Base-by-base conservation (phyloP, 2,113 vertebrate species). In the Arizona elegans region DNA sequence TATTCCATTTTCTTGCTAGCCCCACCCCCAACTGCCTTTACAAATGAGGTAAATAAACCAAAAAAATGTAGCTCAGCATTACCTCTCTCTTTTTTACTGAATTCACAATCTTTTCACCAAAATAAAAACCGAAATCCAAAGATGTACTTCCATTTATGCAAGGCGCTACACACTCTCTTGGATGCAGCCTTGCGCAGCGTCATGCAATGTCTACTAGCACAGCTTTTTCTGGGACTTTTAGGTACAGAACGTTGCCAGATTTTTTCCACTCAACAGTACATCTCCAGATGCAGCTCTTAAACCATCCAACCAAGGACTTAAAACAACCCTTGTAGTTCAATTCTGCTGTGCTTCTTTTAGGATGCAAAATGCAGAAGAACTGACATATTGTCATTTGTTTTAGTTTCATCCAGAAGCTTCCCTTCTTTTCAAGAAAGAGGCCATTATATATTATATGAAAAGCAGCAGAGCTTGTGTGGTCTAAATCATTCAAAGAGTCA, bases 341-440 rank as follows among this genome's bases (percentile, higher is more conserved):
- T 96, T 94, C 94, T 90, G 0, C 0, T 92, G 15, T 94, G 52
- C 93, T 94, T 90, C 58, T 87, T 92, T 92, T 75, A 38, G 70
- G n/a, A 38, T 8, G 70, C 53, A 62, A 96, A 33, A 92, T 92
- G 94, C 62, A 47, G 70, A 24, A 95, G 0, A 56, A 93, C 94
- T 95, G 93, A 94, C 23, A 59, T 55, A 86, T 91, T 58, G 90
- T 50, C 86, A 94, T 93, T 47, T 29, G 89, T 89, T 85, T 91
- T 15, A 81, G 87, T 70, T 95, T 58, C 5, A 75, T 59, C 92
- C 58, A 29, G 56, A 93, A 52, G 33, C 23, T 10, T 70, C 88
- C 38, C 58, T 2, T 9, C 52, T 4, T 75, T 91, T 8, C 50
- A 55, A 15, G 91, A 87, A n/a, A 92, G 91, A 91, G 91, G 19